These are phyloP conservation scores for Diarsia rubi DNA, from an alignment of 2,888 invertebrate species.

Conservation along the genomic window DNA sequence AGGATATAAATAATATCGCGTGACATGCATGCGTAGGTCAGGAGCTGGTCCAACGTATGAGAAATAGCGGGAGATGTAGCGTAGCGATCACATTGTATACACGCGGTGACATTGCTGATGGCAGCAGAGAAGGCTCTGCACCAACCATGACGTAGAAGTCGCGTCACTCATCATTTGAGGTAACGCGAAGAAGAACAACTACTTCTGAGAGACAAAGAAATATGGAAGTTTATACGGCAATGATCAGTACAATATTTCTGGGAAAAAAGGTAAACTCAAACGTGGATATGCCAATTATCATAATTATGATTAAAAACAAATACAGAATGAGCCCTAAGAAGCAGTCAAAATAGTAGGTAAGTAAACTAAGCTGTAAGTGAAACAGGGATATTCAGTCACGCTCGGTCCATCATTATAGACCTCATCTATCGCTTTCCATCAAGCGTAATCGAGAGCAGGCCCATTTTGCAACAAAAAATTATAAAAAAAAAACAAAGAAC, in stretches of 20 bases:
- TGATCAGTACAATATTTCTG: neutral
- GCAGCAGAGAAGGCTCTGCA: neutral
- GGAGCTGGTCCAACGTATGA: constrained; percentile 16
- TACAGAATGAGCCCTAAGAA: no score
- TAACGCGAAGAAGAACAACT: neutral
- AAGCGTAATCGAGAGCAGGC: no score
- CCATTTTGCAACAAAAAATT: no score
- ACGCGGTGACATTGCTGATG: neutral
- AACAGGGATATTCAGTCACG: no score
- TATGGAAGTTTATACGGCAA: neutral
- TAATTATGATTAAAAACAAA: no score
- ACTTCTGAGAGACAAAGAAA: neutral
- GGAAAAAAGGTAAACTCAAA: neutral
- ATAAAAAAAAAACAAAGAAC: no score
- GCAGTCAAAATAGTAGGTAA: neutral
- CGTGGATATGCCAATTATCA: no score
- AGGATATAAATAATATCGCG: constrained; percentile 73
- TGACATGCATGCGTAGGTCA: constrained; percentile 64
- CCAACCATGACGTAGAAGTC: neutral
- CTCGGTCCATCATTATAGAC: no score
- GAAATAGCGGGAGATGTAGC: constrained; percentile 1
- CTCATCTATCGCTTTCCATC: no score
- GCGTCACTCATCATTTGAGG: neutral
- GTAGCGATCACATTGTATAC: no score
- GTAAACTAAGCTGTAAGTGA: neutral